A percentile compares a stretch with the other conserved stretches of the same genome.
Conservation (phyloP, 2,113 vertebrate species). For the Phylloscopus trochiloides region DNA sequence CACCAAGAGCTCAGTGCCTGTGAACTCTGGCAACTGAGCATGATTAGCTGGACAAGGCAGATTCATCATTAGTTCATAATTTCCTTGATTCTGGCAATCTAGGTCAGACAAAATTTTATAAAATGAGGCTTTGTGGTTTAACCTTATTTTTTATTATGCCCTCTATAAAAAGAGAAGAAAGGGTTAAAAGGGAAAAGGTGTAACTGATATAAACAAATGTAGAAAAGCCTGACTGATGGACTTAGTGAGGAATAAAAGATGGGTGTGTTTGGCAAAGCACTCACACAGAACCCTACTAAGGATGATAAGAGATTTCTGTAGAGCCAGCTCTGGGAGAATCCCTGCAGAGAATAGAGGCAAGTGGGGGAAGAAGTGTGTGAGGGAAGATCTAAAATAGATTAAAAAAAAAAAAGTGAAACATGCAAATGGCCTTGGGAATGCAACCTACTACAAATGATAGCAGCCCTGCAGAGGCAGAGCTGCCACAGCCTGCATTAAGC, state of each 20-base stretch:
- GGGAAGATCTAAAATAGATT: slow-evolving; percentile 5
- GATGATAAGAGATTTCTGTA: background rate
- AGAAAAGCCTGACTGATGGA: background rate
- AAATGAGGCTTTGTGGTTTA: slow-evolving; percentile 2
- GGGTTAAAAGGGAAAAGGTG: background rate
- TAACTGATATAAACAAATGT: background rate
- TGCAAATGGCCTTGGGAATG: background rate
- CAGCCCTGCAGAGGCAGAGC: background rate
- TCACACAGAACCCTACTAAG: background rate
- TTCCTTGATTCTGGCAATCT: background rate
- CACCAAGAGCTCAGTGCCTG: background rate
- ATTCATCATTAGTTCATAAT: background rate
- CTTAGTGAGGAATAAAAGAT: background rate
- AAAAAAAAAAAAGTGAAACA: background rate
- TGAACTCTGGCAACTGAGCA: background rate
- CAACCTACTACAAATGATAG: background rate
- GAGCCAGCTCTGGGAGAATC: background rate
- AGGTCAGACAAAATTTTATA: slow-evolving; percentile 2
- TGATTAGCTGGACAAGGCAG: background rate
- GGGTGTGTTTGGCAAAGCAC: background rate
- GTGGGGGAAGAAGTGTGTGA: background rate
- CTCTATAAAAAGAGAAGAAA: background rate
- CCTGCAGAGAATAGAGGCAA: background rate
- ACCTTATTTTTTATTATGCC: slow-evolving; percentile 12
- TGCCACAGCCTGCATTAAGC: background rate